Evolutionary conservation across 2,888 invertebrate genomes (phyloP), one percentile per base, ranked within the genome.

Genomic region (Protonemura montana): DNA sequence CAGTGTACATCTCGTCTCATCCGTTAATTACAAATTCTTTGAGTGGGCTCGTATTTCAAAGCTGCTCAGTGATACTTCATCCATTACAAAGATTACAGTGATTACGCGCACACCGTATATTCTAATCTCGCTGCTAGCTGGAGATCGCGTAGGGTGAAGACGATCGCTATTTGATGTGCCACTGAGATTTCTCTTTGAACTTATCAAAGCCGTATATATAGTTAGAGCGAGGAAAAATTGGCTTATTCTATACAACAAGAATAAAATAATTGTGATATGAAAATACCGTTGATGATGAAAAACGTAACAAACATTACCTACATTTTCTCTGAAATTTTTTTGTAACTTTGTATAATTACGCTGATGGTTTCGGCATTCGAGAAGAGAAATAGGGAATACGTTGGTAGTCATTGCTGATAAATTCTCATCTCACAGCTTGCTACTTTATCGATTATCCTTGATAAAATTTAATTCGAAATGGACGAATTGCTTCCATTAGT

Each of bases 61-160:
- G 59, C 59, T 59, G 59, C 59, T 21, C 59, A 59, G 59, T 59
- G 59, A 59, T 59, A 59, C 59, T 59, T 59, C 59, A 59, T 59
- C 59, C 59, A 59, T 59, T 59, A 59, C 59, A 59, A 59, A 59
- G 59, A 59, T 59, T 59, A 59, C 59, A 16, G 6, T 59, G 59
- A 59, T 59, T 59, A 59, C 59, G 59, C 21, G 21, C 21, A 59
- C 59, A 13, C 59, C 59, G 59, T 21, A 35, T 59, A 59, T 10
- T 59, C 59, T 59, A 59, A 59, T 59, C 59, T 59, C 59, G 21
- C 59, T 59, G 59, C 59, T 16, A 59, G 21, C 59, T 10, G 59
- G 59, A 59, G 59, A 59, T 59, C 59, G 59, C 16, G 59, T 16
- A 59, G 59, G 59, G 59, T 59, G 59, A 59, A 59, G 59, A 59